These are phyloP conservation scores for Pomacea maculata DNA, from an alignment of 1,140 invertebrate genomes.

Conservation along the genomic window DNA sequence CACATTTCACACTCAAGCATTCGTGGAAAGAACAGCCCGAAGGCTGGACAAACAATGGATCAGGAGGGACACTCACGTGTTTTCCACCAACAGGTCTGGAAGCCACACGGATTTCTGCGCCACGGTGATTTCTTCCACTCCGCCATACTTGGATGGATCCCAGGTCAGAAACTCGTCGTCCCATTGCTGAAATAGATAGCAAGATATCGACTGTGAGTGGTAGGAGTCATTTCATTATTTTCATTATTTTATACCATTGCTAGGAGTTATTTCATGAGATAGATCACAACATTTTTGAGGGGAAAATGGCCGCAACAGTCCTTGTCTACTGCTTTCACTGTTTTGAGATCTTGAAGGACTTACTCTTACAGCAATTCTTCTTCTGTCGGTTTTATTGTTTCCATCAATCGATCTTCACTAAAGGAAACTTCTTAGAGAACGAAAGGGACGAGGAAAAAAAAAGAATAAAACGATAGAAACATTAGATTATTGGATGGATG, in stretches of 20 bases:
- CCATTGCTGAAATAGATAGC: constrained; percentile 33
- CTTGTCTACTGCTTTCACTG: too few relatives aligned
- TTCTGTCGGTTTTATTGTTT: too few relatives aligned
- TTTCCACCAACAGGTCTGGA: constrained; percentile 52
- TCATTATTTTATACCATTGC: neutral
- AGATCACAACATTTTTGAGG: neutral
- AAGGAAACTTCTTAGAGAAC: neutral
- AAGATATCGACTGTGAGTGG: too few relatives aligned
- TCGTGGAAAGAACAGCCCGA: too few relatives aligned
- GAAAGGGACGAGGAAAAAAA: constrained; percentile 1
- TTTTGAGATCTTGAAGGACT: too few relatives aligned
- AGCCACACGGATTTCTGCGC: constrained; percentile 47
- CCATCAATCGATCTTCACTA: too few relatives aligned
- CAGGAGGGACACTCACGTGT: constrained; percentile 40
- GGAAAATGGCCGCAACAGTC: neutral
- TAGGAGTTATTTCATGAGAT: neutral
- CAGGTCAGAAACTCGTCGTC: constrained; percentile 40
- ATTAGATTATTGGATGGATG: neutral
- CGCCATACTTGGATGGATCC: constrained; percentile 37
- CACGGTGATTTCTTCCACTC: constrained; percentile 37
- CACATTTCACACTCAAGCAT: too few relatives aligned
- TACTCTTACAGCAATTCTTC: too few relatives aligned
- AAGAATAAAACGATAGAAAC: neutral
- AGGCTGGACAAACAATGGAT: neutral
- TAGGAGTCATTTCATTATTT: neutral